Evolutionary conservation across 2,888 invertebrate species (phyloP), one percentile per base, ranked within the genome.

Genomic region (Brenthis ino): DNA sequence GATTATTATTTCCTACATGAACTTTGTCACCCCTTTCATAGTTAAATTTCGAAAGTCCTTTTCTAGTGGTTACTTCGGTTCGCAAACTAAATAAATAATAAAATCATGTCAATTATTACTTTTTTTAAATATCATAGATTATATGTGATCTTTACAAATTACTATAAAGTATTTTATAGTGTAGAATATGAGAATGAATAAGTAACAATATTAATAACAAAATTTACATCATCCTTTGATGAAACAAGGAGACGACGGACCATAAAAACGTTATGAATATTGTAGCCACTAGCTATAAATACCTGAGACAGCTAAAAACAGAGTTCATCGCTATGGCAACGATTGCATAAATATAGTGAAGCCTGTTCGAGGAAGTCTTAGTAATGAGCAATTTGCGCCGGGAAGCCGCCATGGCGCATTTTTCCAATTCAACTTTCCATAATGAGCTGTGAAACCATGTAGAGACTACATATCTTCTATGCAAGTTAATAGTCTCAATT

Each of bases 401-500:
- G 82, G 75, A 77, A 76, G 76, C 74, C 71, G 76, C 65, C 66
- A 55, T 33, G 60, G 57, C 24, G 72, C 74, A 78, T 79, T 78
- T 82, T 78, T 76, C 74, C 71, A 74, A 74, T 75, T 74, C 78
- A 77, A 78, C 78, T 78, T 80, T 75, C 80, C 89, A 83, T 91
- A 91, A 88, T 88, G 85, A 91, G 89, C 76, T 81, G 85, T 85
- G 89, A 91, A 91, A 90, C 82, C 78, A 74, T 65, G 74, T 73
- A 76, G 73, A 76, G 77, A 80, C 79, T 81, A 85, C 84, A 85
- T 84, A 83, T 85, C 85, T 84, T 85, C 84, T 89, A 88, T 87
- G 87, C 85, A 84, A 88, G 86, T 86, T 79, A 77, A 84, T 86
- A 89, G 88, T 88, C 86, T 85, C 87, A 82, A 82, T 87, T 85